Evolutionary conservation across 2,888 invertebrate species (phyloP).

Genomic region (Dexiosoma caninum): DNA sequence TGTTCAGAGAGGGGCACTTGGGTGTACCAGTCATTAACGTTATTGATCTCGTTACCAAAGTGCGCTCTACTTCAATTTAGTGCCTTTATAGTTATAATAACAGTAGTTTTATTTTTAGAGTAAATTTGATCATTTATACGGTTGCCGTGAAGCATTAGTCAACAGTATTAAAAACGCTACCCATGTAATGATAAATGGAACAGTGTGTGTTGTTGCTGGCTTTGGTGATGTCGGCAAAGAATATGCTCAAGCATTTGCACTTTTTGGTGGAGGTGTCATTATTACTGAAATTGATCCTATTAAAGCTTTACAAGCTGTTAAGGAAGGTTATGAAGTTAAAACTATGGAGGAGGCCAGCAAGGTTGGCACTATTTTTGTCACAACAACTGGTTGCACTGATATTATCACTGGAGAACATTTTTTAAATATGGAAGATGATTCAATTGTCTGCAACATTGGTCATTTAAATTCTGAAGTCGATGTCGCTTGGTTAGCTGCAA

Average conservation of each 20-base stretch:
- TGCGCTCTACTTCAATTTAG: slow-evolving; percentile 69
- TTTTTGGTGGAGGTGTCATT: slow-evolving; percentile 97
- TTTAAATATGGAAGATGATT: slow-evolving; percentile 94
- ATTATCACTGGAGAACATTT: slow-evolving; percentile 94
- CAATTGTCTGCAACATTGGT: slow-evolving; percentile 99
- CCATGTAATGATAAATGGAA: slow-evolving; percentile 99
- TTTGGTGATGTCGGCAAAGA: slow-evolving; percentile 99
- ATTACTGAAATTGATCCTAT: slow-evolving; percentile 99
- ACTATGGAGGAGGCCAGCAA: slow-evolving; percentile 97
- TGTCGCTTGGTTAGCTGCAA: slow-evolving; percentile 95
- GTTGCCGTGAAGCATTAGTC: slow-evolving; percentile 97
- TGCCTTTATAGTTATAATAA: too few relatives aligned
- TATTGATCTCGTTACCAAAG: slow-evolving; percentile 99
- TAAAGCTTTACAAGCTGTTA: slow-evolving; percentile 97
- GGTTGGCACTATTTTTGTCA: slow-evolving; percentile 96
- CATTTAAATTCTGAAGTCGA: slow-evolving; percentile 99
- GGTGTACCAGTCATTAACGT: slow-evolving; percentile 99
- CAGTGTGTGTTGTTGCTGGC: slow-evolving; percentile 98
- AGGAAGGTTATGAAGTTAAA: slow-evolving; percentile 98
- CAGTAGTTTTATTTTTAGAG: slow-evolving; percentile 80
- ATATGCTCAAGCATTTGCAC: slow-evolving; percentile 94
- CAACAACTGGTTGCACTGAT: slow-evolving; percentile 97
- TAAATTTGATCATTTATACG: slow-evolving; percentile 99
- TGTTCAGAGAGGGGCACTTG: slow-evolving; percentile 90
- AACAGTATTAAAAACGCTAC: slow-evolving; percentile 99